phyloP scores from a whole-genome alignment of 2,797 vertebrate species.

The Intellagama lesueurii region DNA sequence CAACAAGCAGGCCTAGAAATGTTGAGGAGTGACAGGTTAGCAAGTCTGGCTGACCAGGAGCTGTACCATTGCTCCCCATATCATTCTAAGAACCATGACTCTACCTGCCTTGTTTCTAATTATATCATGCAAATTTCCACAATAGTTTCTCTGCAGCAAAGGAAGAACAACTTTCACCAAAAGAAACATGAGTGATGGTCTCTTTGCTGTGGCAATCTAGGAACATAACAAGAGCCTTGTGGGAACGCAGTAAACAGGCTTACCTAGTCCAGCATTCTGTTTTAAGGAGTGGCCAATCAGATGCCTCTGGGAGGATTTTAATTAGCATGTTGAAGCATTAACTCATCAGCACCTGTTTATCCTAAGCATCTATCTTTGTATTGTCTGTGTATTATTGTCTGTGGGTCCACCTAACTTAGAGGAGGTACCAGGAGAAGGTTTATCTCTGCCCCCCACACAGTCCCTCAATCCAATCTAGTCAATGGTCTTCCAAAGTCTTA shows the following conservation, averaged over 20 bases:
- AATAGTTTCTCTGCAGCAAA: background rate
- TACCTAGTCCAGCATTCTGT: background rate
- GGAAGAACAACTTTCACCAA: background rate
- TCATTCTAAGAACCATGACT: background rate
- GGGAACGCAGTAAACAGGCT: background rate
- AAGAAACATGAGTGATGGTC: background rate
- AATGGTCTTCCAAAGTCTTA: background rate
- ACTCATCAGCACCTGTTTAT: background rate
- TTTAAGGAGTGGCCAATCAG: background rate
- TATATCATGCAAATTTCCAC: background rate
- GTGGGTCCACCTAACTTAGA: too few relatives aligned
- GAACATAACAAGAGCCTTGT: background rate
- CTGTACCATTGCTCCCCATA: background rate
- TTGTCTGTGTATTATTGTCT: background rate
- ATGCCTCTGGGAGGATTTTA: background rate
- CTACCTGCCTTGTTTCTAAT: background rate
- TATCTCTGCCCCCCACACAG: too few relatives aligned
- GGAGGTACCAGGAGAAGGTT: too few relatives aligned
- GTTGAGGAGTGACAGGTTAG: background rate
- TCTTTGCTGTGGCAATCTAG: background rate
- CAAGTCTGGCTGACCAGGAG: background rate
- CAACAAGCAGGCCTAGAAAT: background rate
- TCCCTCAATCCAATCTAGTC: background rate
- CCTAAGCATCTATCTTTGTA: background rate
- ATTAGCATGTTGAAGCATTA: background rate